A percentile compares a stretch with the other conserved stretches of the same genome.
Evolutionary conservation across 2,797 vertebrate species (phyloP).

Genomic region (Fundulus diaphanus): DNA sequence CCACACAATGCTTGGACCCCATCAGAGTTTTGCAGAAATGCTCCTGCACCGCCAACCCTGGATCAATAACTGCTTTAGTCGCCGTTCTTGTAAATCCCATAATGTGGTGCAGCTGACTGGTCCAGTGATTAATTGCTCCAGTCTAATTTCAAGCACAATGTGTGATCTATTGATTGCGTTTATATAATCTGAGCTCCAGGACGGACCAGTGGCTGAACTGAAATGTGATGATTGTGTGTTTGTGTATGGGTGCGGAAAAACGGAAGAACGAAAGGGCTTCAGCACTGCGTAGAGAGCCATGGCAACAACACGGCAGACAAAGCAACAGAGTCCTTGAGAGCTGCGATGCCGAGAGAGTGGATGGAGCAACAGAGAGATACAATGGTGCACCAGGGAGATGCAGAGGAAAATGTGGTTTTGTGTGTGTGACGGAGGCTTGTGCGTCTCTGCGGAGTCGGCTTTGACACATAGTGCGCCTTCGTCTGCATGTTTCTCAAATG

Average conservation of each 20-base stretch:
- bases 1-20: neutral
- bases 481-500: conserved; percentile 8
- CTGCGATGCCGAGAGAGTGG: conserved; percentile 60
- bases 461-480: conserved; percentile 14
- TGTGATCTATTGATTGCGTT: conserved; percentile 52
- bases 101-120: conserved; percentile 35
- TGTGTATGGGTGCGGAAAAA: conserved; percentile 39
- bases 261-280: conserved; percentile 50
- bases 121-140: conserved; percentile 51
- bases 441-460: conserved; percentile 3
- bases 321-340: conserved; percentile 79
- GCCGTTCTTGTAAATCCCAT: conserved; percentile 42
- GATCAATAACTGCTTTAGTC: conserved; percentile 51
- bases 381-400: conserved; percentile 29
- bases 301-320: conserved; percentile 79
- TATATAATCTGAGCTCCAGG: conserved; percentile 25
- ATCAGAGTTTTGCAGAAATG: conserved; percentile 26
- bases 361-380: conserved; percentile 54
- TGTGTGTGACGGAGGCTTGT: conserved; percentile 17
- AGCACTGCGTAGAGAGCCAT: conserved; percentile 72
- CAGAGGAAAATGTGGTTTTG: conserved; percentile 21
- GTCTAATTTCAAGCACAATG: conserved; percentile 29
- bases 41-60: conserved; percentile 1
- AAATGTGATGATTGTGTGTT: conserved; percentile 31
- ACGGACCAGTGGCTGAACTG: conserved; percentile 31